phyloP scores from a whole-genome alignment of 92 coral and sea anemone genomes.

The Pocillopora grandis region DNA sequence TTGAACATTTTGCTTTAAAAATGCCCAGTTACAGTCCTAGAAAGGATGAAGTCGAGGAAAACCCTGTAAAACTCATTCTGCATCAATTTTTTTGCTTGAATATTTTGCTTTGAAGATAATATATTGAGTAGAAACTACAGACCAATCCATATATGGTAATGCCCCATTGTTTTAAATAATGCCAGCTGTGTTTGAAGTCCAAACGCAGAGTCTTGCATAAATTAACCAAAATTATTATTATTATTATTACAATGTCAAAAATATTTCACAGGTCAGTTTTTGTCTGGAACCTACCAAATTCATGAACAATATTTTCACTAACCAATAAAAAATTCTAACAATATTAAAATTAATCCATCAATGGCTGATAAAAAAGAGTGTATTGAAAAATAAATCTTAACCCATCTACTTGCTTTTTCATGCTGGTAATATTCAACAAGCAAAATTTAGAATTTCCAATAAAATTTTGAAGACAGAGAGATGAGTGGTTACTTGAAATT shows the following conservation, averaged over 20 bases:
- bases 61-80: constrained; percentile 45
- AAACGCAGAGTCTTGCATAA: constrained; percentile 30
- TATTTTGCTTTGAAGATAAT: constrained; percentile 52
- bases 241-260: constrained; percentile 30
- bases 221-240: constrained; percentile 32
- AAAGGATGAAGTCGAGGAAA: constrained; percentile 19
- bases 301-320: neutral
- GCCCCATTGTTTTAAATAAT: constrained; percentile 69
- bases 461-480: neutral
- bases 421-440: neutral
- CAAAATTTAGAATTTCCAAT: neutral
- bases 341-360: neutral
- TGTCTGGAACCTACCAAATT: neutral
- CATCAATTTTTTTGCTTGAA: constrained; percentile 41
- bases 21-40: constrained; percentile 17
- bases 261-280: constrained; percentile 8
- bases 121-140: constrained; percentile 30
- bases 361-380: neutral
- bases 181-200: constrained; percentile 79
- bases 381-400: neutral
- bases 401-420: neutral
- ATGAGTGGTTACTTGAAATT: neutral
- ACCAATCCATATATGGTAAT: constrained; percentile 79
- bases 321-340: neutral
- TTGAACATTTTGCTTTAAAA: constrained; percentile 47